These are phyloP conservation scores for Drosophila persimilis DNA, from an alignment of 1,140 invertebrate species.

Conservation along the genomic window DNA sequence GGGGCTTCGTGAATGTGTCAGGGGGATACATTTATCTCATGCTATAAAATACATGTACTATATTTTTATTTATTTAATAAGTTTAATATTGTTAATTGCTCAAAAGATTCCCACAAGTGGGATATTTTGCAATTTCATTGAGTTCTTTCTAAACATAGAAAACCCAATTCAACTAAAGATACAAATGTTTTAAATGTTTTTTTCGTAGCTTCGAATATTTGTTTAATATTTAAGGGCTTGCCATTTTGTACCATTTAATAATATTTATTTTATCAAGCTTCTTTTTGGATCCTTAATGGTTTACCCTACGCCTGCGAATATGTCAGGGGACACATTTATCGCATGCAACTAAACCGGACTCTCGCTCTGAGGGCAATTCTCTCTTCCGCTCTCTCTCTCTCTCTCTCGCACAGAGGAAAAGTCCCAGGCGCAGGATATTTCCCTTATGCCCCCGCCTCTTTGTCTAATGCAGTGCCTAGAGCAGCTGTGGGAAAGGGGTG, in stretches of 20 bases:
- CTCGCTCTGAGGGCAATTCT: conserved; percentile 54
- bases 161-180: no score
- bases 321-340: conserved; percentile 15
- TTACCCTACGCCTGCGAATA: background rate
- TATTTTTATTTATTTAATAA: no score
- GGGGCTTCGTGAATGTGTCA: no score
- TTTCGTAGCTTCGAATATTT: background rate
- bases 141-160: no score
- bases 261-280: background rate
- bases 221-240: no score
- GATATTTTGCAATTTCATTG: no score
- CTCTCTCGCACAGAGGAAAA: conserved; percentile 19
- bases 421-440: conserved; percentile 42
- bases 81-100: no score
- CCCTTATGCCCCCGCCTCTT: no score
- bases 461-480: conserved; percentile 2
- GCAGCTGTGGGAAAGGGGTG: background rate
- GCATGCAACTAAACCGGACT: conserved; percentile 50
- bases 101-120: no score
- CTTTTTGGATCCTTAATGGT: background rate
- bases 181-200: background rate
- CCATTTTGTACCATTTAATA: background rate
- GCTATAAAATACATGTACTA: no score
- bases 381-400: conserved; percentile 24
- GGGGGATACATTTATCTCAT: no score